Evolutionary conservation across 2,797 vertebrate genomes (phyloP).

Genomic region (Telmatherina bonti): DNA sequence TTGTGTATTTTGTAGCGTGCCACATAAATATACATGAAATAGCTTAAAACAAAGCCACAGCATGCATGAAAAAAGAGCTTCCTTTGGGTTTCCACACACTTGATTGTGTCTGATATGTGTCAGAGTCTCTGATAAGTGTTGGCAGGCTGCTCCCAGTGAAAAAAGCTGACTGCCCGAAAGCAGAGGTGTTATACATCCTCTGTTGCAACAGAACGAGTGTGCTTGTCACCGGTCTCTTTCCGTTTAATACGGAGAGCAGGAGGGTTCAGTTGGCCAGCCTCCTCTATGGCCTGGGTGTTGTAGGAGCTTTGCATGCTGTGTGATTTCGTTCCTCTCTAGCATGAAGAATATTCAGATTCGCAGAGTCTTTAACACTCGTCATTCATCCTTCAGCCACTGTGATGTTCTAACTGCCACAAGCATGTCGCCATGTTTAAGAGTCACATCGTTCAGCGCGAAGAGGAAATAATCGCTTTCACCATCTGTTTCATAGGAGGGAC

Average conservation of each 20-base stretch:
- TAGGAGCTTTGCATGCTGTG: not conserved
- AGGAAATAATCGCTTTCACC: not conserved
- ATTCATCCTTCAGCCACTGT: not conserved
- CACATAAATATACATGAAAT: not conserved
- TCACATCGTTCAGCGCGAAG: not conserved
- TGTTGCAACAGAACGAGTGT: not conserved
- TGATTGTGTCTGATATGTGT: not conserved
- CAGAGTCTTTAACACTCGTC: not conserved
- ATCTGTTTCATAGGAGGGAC: conserved; percentile 24
- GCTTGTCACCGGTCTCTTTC: not conserved
- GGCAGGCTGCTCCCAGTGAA: not conserved
- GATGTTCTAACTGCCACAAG: not conserved
- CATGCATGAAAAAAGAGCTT: not conserved
- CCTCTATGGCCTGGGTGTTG: not conserved
- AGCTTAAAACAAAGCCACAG: not conserved
- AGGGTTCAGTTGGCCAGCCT: not conserved
- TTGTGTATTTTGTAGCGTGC: not conserved
- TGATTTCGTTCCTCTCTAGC: conserved; percentile 13
- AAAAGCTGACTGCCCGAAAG: not conserved
- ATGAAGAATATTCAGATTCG: not conserved
- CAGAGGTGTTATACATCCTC: not conserved
- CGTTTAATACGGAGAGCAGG: not conserved
- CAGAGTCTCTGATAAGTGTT: conserved; percentile 3
- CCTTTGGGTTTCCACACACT: not conserved
- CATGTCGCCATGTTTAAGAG: conserved; percentile 8